These are phyloP conservation scores for Brachyopa scutellaris DNA, from an alignment of 2,888 invertebrate genomes.

Conservation along the genomic window DNA sequence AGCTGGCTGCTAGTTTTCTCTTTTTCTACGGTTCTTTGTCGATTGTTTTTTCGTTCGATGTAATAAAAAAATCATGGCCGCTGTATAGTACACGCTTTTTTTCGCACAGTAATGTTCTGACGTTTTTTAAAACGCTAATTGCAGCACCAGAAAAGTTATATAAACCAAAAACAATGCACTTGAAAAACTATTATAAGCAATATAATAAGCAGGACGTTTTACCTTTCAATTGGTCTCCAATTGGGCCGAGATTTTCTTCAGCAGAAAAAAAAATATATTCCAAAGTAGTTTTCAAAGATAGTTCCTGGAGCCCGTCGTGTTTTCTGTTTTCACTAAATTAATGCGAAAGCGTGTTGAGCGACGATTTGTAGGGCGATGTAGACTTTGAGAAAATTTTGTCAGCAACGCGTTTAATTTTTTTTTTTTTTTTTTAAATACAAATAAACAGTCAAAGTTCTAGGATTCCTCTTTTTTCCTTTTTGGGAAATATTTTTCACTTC, in stretches of 20 bases:
- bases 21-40: background rate
- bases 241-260: constrained; percentile 43
- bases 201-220: background rate
- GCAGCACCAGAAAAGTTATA: constrained; percentile 44
- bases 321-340: constrained; percentile 36
- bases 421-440: constrained; percentile 16
- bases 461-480: constrained; percentile 12
- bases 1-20: constrained; percentile 12
- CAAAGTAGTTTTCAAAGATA: constrained; percentile 42
- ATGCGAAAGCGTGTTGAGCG: constrained; percentile 32
- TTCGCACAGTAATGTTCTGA: constrained; percentile 66
- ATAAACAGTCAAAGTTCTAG: constrained; percentile 14
- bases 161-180: constrained; percentile 31
- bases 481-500: constrained; percentile 66
- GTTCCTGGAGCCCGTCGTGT: constrained; percentile 28
- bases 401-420: constrained; percentile 12
- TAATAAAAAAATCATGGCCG: constrained; percentile 63
- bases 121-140: constrained; percentile 36
- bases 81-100: constrained; percentile 53
- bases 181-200: background rate
- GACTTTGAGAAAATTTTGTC: background rate
- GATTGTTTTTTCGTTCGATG: background rate
- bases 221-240: constrained; percentile 14
- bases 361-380: too few species aligned
- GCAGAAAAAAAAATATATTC: constrained; percentile 67